A percentile compares a stretch with the other conserved stretches of the same genome.
These are phyloP conservation scores for Craterocephalus amniculus DNA, from an alignment of 2,797 vertebrate genomes.

Conservation along the genomic window DNA sequence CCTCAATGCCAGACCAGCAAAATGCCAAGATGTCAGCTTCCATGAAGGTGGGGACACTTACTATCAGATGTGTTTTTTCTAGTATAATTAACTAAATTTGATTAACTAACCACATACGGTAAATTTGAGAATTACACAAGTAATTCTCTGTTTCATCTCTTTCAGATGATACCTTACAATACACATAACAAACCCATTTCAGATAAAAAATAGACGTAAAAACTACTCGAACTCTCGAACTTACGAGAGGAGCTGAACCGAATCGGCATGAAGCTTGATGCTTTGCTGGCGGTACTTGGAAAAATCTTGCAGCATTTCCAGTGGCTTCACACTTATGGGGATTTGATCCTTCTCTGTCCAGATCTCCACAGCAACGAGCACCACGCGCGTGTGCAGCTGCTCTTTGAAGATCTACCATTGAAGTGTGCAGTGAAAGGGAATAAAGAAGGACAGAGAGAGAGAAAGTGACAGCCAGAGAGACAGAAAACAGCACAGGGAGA, in stretches of 20 bases:
- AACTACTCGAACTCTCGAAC: too few species aligned
- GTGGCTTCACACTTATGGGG: slow-evolving; percentile 87
- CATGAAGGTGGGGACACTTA: not conserved
- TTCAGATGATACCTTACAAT: not conserved
- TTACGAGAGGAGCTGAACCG: slow-evolving; percentile 96
- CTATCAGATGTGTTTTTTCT: not conserved
- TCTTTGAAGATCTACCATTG: slow-evolving; percentile 94
- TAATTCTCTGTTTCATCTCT: too few species aligned
- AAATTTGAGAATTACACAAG: not conserved
- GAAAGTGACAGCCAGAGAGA: slow-evolving; percentile 1
- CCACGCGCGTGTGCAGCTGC: slow-evolving; percentile 94
- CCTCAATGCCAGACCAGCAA: not conserved
- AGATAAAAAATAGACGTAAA: too few species aligned
- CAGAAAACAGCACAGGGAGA: slow-evolving; percentile 36
- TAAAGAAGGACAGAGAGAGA: slow-evolving; percentile 18
- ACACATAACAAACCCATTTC: not conserved
- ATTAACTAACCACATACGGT: not conserved
- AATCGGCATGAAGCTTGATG: slow-evolving; percentile 91
- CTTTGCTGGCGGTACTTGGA: slow-evolving; percentile 92
- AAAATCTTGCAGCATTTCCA: slow-evolving; percentile 94
- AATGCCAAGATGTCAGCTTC: not conserved
- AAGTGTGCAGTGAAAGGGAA: slow-evolving; percentile 36
- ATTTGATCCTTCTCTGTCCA: slow-evolving; percentile 96
- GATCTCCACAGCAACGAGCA: slow-evolving; percentile 95
- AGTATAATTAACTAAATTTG: not conserved